phyloP scores from a whole-genome alignment of 2,888 invertebrate genomes.

The Pandemis cinnamomeana region DNA sequence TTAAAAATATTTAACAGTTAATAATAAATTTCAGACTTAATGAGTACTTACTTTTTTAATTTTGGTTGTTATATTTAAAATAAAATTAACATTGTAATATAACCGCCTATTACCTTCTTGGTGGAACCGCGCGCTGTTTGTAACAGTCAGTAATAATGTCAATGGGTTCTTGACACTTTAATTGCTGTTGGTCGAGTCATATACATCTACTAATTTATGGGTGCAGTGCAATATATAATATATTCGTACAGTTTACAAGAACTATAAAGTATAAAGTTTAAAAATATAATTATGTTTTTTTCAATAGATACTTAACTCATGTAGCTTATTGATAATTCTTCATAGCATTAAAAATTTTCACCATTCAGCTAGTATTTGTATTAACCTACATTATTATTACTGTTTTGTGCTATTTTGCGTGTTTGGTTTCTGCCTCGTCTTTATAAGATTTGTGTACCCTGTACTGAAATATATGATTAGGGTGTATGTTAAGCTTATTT shows the following conservation, averaged over 20 bases:
- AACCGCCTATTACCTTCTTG: slow-evolving; percentile 23
- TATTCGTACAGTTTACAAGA: slow-evolving; percentile 39
- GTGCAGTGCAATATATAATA: slow-evolving; percentile 74
- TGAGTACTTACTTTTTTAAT: slow-evolving; percentile 48
- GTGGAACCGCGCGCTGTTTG: slow-evolving; percentile 28
- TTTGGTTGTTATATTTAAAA: slow-evolving; percentile 12
- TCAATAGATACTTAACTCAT: slow-evolving; percentile 44
- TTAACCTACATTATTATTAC: slow-evolving; percentile 43
- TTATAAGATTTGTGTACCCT: slow-evolving; percentile 56
- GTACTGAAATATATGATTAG: slow-evolving; percentile 61
- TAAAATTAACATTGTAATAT: slow-evolving; percentile 5
- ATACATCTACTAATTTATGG: slow-evolving; percentile 55
- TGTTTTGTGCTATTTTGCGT: slow-evolving; percentile 39
- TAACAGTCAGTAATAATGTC: slow-evolving; percentile 2
- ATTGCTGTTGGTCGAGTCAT: slow-evolving; percentile 51
- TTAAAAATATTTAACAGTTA: slow-evolving; percentile 27
- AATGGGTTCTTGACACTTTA: background rate
- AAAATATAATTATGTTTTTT: slow-evolving; percentile 38
- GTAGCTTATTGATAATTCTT: slow-evolving; percentile 48
- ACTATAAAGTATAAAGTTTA: slow-evolving; percentile 24
- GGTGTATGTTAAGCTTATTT: slow-evolving; percentile 64
- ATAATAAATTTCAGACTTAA: slow-evolving; percentile 42
- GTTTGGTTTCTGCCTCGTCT: slow-evolving; percentile 47
- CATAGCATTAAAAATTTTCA: slow-evolving; percentile 57
- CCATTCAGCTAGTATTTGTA: slow-evolving; percentile 64